Evolutionary conservation across 2,888 invertebrate species (phyloP).

Genomic region (Pseudococcus jackbeardsleyi): DNA sequence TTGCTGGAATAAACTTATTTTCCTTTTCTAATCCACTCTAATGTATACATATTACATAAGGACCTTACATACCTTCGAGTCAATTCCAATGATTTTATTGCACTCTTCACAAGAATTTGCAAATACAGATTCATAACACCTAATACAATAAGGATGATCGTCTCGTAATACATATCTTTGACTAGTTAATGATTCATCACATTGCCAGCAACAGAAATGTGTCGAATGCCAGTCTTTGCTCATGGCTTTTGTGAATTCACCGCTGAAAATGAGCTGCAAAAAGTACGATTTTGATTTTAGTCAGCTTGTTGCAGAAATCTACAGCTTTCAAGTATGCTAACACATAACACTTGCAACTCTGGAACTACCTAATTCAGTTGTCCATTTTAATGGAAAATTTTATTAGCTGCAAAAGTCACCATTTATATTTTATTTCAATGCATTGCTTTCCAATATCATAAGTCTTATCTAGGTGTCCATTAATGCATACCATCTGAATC

Average conservation of each 20-base stretch:
- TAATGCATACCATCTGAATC: no score
- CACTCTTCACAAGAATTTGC: conserved; percentile 99
- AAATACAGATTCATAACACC: conserved; percentile 99
- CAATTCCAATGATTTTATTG: conserved; percentile 96
- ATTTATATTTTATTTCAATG: no score
- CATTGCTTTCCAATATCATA: no score
- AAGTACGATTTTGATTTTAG: conserved; percentile 66
- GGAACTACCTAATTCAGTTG: no score
- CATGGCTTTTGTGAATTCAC: conserved; percentile 99
- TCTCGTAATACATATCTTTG: conserved; percentile 98
- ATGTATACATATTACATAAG: no score
- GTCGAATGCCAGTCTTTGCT: conserved; percentile 98
- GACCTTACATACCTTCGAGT: conserved; percentile 80
- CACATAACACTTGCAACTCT: no score
- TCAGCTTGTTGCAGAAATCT: not conserved
- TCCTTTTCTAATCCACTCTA: no score
- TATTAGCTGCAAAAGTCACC: no score
- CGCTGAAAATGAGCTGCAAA: conserved; percentile 97
- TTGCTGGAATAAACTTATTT: no score
- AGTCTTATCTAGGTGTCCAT: no score
- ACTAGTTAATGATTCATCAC: conserved; percentile 96
- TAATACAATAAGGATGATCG: conserved; percentile 99
- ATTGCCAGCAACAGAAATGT: conserved; percentile 99
- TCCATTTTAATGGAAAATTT: no score
- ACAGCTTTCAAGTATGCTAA: no score